Evolutionary conservation across 92 coral and sea anemone species (phyloP).

Genomic region (Umimayanthus chanpuru): DNA sequence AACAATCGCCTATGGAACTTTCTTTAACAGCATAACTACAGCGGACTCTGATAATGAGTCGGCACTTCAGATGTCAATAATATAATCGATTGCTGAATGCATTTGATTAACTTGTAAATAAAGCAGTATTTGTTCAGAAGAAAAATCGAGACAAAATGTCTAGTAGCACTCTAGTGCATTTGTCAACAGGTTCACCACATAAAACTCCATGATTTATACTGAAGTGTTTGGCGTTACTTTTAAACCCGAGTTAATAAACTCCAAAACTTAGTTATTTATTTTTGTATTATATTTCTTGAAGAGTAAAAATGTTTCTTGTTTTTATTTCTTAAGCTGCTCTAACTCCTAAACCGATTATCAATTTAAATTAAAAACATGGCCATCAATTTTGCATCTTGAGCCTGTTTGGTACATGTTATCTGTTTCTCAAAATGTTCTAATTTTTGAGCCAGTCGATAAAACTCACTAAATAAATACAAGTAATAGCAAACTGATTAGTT

Average conservation of each 20-base stretch:
- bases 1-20: background rate
- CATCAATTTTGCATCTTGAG: too few species aligned
- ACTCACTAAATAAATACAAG: background rate
- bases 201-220: background rate
- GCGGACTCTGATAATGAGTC: background rate
- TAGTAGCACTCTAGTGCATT: background rate
- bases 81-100: background rate
- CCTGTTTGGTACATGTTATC: background rate
- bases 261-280: too few species aligned
- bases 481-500: too few species aligned
- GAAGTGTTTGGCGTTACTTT: background rate
- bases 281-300: too few species aligned
- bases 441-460: background rate
- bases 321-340: too few species aligned
- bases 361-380: background rate
- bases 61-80: background rate
- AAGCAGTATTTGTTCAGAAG: background rate
- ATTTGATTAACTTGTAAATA: background rate
- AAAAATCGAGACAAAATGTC: background rate
- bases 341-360: background rate
- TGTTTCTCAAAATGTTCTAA: background rate
- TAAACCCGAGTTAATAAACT: background rate
- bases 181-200: background rate
- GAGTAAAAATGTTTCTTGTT: background rate
- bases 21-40: background rate